phyloP scores from a whole-genome alignment of 2,113 vertebrate genomes.

The Oryzias curvinotus region DNA sequence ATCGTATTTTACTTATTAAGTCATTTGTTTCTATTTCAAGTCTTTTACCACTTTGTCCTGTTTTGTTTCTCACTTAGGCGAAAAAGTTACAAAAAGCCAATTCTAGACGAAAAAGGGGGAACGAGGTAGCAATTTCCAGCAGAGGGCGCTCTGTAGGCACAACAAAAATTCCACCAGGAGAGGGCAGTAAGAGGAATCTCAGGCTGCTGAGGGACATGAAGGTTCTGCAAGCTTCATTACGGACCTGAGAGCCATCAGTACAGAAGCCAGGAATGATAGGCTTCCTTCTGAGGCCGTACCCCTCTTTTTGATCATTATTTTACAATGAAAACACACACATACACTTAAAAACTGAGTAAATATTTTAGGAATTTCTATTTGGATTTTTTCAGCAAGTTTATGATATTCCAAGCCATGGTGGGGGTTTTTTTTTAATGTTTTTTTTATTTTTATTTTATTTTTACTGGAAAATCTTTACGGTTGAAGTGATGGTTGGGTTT shows the following conservation, averaged over 20 bases:
- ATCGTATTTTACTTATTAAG: neutral
- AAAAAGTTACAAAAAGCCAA: conserved; percentile 79
- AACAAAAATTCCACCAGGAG: conserved; percentile 81
- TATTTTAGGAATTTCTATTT: neutral
- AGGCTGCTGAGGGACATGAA: conserved; percentile 91
- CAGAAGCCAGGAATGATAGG: neutral
- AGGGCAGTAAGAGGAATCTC: conserved; percentile 85
- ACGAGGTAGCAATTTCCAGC: conserved; percentile 68
- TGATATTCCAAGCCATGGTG: too few relatives aligned
- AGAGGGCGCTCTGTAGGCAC: conserved; percentile 68
- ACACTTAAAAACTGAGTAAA: neutral
- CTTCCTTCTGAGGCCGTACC: conserved; percentile 10
- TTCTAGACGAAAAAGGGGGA: conserved; percentile 44
- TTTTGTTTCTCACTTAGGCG: conserved; percentile 68
- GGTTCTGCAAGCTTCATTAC: conserved; percentile 87
- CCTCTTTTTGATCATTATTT: neutral
- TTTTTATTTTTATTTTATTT: too few relatives aligned
- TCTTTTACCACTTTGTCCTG: neutral
- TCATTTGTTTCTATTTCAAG: neutral
- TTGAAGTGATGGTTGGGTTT: too few relatives aligned
- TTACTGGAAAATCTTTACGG: too few relatives aligned
- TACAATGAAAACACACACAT: neutral
- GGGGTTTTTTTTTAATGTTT: too few relatives aligned
- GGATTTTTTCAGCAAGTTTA: too few relatives aligned
- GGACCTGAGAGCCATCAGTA: conserved; percentile 68